Base-by-base conservation (phyloP, 2,888 invertebrate species). In the Sinotaia quadrata region DNA sequence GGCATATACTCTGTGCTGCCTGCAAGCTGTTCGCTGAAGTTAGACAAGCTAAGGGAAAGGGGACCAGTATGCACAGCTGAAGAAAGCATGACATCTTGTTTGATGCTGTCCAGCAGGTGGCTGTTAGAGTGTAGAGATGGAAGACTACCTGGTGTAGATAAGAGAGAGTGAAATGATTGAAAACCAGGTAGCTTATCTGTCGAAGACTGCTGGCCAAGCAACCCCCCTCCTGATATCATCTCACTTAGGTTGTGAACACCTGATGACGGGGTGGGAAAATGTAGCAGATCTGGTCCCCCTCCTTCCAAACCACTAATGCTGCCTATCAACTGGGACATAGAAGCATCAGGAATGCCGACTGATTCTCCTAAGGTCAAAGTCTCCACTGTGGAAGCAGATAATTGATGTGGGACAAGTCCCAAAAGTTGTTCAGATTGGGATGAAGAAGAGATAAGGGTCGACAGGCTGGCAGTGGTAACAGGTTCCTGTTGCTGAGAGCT, bases 291-390 rank as follows among this genome's bases (percentile, higher is more conserved):
- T 21, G 67, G 52, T 18, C 59, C 59, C 27, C 67, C 61, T 36
- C 67, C 63, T 49, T 71, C 62, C 36, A 68, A 67, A 49, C 60
- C 70, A 12, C 65, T 65, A 65, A 73, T 68, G 65, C 69, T 70
- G 59, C 69, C 69, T 8, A 73, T 69, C 29, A 76, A 58, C 61
- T 74, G 73, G 36, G 71, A 72, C 63, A 76, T 68, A 21, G 76
- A 60, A n/a, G 74, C 63, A 36, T 73, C 76, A 18, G 68, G 73
- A 31, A 60, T 67, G 56, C 69, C 69, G 33, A 65, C 44, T 27
- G 52, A 15, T 21, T 63, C 63, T 2, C 51, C 62, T 15, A 62
- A 15, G n/a, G 52, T 31, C 31, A 65, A 24, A 8, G 56, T 65
- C 52, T 63, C 51, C 34, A 52, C 36, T 2, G 54, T 21, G 27